Conservation (phyloP, 2,888 invertebrate genomes). For the Stegana nigrithorax region DNA sequence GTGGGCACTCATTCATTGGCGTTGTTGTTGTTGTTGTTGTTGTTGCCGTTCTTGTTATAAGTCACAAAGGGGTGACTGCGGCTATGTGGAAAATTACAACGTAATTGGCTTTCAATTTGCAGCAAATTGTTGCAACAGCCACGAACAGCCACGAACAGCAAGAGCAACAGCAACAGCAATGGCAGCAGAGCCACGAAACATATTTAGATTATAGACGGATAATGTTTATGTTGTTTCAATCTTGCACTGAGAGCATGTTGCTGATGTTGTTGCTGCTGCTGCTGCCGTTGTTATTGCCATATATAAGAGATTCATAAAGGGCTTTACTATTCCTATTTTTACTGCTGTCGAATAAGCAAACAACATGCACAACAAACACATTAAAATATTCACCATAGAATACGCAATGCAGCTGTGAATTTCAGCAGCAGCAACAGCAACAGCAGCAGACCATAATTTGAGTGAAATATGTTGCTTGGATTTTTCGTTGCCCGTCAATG, state of each 20-base stretch:
- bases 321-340: conserved; percentile 14
- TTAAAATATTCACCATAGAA: too few species aligned
- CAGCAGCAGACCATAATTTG: conserved; percentile 51
- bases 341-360: too few species aligned
- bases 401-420: too few species aligned
- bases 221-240: conserved; percentile 50
- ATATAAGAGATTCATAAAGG: conserved; percentile 7
- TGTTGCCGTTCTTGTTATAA: conserved; percentile 23
- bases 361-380: too few species aligned
- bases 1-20: too few species aligned
- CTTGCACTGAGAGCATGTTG: conserved; percentile 19
- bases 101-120: conserved; percentile 68
- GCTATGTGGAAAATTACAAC: conserved; percentile 38
- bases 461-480: conserved; percentile 51
- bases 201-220: conserved; percentile 60
- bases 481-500: conserved; percentile 30
- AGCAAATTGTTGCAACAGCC: conserved; percentile 64
- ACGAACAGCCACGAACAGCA: conserved; percentile 40
- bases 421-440: too few species aligned
- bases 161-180: conserved; percentile 32
- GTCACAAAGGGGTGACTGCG: too few species aligned
- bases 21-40: conserved; percentile 35
- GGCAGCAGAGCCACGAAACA: conserved; percentile 41
- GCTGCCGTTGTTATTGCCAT: conserved; percentile 12
- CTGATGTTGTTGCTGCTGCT: conserved; percentile 7